Conservation (phyloP, 2,113 vertebrate genomes). For the Macaca nemestrina region DNA sequence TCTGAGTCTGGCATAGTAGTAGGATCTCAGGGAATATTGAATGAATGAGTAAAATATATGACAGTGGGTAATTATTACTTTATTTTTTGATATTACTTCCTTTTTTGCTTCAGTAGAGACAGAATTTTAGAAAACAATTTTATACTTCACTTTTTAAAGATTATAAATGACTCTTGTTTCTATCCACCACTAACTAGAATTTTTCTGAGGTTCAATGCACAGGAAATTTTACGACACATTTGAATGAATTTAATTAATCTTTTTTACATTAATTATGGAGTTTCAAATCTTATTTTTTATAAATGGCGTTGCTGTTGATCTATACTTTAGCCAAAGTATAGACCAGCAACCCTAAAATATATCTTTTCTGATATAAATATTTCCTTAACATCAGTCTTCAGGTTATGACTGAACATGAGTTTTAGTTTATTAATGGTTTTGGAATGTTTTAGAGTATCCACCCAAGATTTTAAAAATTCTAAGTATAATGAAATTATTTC, state of each 20-base stretch:
- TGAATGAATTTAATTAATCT: background rate
- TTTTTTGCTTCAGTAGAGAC: background rate
- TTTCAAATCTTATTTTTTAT: background rate
- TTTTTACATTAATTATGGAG: background rate
- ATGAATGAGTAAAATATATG: background rate
- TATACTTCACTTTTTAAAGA: background rate
- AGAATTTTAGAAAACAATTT: constrained; percentile 5
- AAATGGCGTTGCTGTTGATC: background rate
- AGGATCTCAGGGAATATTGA: background rate
- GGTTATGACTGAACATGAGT: constrained; percentile 3
- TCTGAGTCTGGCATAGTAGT: background rate
- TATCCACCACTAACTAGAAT: background rate
- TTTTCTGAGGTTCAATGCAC: background rate
- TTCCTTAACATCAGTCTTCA: background rate
- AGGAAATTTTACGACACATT: background rate
- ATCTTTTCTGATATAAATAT: constrained; percentile 19
- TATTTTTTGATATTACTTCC: background rate
- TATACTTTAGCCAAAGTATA: background rate
- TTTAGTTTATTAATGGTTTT: constrained; percentile 50
- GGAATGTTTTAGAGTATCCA: constrained; percentile 54
- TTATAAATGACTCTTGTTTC: background rate
- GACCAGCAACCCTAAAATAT: background rate
- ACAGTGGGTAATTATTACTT: background rate
- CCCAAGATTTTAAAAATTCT: constrained; percentile 41
- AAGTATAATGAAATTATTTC: constrained; percentile 46